Percentiles rank a stretch among this genome's conserved stretches.
These are phyloP conservation scores for Pseudoatta argentina DNA, from an alignment of 1,140 invertebrate genomes.

Conservation along the genomic window DNA sequence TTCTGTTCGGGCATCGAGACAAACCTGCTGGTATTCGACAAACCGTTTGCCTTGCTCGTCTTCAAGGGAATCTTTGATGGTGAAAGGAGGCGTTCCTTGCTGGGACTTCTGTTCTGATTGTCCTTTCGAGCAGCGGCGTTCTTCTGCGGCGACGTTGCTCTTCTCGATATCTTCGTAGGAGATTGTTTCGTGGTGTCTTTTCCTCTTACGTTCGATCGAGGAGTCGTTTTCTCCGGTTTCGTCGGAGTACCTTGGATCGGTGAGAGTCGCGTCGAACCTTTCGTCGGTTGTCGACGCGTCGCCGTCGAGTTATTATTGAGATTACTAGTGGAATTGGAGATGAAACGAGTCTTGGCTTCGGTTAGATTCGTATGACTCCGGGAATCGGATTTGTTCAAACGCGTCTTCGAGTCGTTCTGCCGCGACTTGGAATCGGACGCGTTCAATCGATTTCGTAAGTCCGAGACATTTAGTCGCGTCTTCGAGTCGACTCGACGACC, in stretches of 20 bases:
- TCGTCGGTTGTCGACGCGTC: constrained; percentile 62
- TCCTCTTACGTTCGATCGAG: neutral
- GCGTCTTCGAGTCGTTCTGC: constrained; percentile 64
- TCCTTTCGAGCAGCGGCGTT: neutral
- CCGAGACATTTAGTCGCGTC: constrained; percentile 56
- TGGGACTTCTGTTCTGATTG: constrained; percentile 28
- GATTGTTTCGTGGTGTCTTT: constrained; percentile 30
- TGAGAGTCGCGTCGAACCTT: constrained; percentile 72
- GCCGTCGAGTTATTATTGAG: constrained; percentile 67
- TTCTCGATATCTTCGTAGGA: constrained; percentile 50
- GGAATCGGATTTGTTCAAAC: constrained; percentile 47
- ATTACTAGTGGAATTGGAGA: constrained; percentile 56
- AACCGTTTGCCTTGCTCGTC: constrained; percentile 30
- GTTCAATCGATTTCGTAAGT: constrained; percentile 58
- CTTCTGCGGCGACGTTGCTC: constrained; percentile 45
- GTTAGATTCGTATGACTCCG: constrained; percentile 49
- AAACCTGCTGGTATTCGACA: constrained; percentile 62
- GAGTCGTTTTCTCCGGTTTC: constrained; percentile 70
- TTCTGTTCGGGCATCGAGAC: constrained; percentile 45
- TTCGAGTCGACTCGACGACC: constrained; percentile 73
- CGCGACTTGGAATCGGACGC: constrained; percentile 15
- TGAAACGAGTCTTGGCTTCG: constrained; percentile 43
- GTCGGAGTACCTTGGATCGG: constrained; percentile 83
- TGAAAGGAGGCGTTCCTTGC: constrained; percentile 72
- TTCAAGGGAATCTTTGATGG: constrained; percentile 81